phyloP scores from a whole-genome alignment of 2,888 invertebrate genomes.

The Mechanitis mazaeus region DNA sequence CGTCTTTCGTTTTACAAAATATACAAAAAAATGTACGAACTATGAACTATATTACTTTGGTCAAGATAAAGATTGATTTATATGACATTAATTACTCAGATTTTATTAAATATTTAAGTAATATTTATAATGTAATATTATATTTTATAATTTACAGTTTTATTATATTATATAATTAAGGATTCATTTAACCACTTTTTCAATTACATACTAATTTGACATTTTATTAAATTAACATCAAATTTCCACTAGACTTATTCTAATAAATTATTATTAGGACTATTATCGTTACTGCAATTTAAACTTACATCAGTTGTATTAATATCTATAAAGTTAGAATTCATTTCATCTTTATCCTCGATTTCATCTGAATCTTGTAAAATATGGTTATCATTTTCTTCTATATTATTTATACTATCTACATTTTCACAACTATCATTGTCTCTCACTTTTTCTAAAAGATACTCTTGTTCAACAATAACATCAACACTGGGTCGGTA shows the following conservation, averaged over 20 bases:
- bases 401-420: slow-evolving; percentile 48
- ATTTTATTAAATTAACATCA: slow-evolving; percentile 34
- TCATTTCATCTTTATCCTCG: slow-evolving; percentile 60
- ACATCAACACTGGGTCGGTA: slow-evolving; percentile 58
- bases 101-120: slow-evolving; percentile 16
- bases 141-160: background rate
- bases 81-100: slow-evolving; percentile 9
- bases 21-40: slow-evolving; percentile 47
- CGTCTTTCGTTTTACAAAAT: slow-evolving; percentile 65
- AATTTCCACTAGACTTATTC: slow-evolving; percentile 34
- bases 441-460: slow-evolving; percentile 35
- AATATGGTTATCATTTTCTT: slow-evolving; percentile 41
- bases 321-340: slow-evolving; percentile 59
- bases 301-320: slow-evolving; percentile 44
- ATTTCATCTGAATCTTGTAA: slow-evolving; percentile 36
- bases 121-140: background rate
- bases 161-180: slow-evolving; percentile 6
- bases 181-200: background rate
- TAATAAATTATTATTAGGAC: slow-evolving; percentile 68
- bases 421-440: slow-evolving; percentile 43
- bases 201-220: slow-evolving; percentile 39
- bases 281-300: slow-evolving; percentile 50
- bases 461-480: slow-evolving; percentile 54
- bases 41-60: slow-evolving; percentile 35
- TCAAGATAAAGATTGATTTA: slow-evolving; percentile 28